Evolutionary conservation across 2,113 vertebrate genomes (phyloP), one percentile per base, ranked within the genome.

Genomic region (Gnathonemus longibarbis): DNA sequence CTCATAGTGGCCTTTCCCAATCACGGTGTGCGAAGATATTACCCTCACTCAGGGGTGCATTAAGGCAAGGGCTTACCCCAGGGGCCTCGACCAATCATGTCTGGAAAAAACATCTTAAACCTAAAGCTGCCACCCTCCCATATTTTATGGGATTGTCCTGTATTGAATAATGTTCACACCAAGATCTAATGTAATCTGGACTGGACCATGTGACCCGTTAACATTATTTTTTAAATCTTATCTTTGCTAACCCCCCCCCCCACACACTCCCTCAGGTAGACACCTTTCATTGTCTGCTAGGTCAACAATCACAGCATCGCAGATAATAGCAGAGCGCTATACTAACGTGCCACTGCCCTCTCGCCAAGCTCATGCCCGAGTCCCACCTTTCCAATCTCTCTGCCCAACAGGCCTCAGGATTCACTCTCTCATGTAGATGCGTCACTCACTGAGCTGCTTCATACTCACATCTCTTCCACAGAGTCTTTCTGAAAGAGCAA

Each of bases 391-490:
- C 42, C 21, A 46, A 17, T 53, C 15, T 17, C 42, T 46, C 80
- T 46, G 45, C 39, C 45, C 45, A 84, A 11, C 17, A 11, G 15
- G 42, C 7, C 80, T 46, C 1, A n/a, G 80, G 17, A n/a, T 45
- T 11, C 80, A 87, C n/a, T 50, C 5, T 52, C 3, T 27, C 27
- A 27, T 7, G 84, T 8, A 15, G 19, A 8, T 3, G 13, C 21
- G 48, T 53, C 5, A 19, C 50, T 89, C 19, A 24, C 42, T 17
- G 19, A 11, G 10, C n/a, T 49, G 50, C n/a, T 24, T 19, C n/a
- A 48, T 48, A 95, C 97, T 96, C 94, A 98, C 97, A 95, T 91
- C 92, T 98, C 97, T 88, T 96, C 94, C 0, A 97, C 96, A 24
- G 92, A 86, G 0, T 91, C 31, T 1, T 93, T 94, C 4, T 80